Conservation (phyloP, 2,113 vertebrate species). For the Amphilophus citrinellus region DNA sequence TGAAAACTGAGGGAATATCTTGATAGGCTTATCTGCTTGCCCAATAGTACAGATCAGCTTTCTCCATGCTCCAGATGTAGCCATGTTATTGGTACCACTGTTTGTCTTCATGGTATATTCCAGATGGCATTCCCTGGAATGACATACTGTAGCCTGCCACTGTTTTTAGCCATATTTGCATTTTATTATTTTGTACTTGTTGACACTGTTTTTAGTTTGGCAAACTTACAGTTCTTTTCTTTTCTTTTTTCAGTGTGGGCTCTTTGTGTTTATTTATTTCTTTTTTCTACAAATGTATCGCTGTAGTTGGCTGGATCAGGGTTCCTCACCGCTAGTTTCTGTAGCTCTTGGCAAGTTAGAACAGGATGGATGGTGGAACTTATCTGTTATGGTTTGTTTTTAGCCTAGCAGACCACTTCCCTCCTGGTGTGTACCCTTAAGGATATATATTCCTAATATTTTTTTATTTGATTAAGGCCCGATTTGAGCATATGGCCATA, state of each 20-base stretch:
- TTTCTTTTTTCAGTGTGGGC: too few species aligned
- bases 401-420: background rate
- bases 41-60: background rate
- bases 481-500: background rate
- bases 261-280: too few species aligned
- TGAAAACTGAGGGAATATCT: background rate
- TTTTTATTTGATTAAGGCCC: background rate
- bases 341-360: background rate
- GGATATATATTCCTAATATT: background rate
- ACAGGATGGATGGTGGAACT: too few species aligned
- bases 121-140: rapidly evolving
- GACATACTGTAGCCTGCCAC: background rate
- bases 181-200: background rate
- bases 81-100: background rate
- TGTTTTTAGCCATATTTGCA: background rate
- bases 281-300: too few species aligned
- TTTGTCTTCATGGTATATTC: background rate
- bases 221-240: background rate
- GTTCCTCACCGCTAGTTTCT: background rate
- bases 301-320: too few species aligned
- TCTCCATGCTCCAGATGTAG: background rate
- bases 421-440: background rate
- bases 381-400: background rate
- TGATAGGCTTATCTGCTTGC: background rate
- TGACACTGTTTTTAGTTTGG: background rate